A percentile compares a stretch with the other conserved stretches of the same genome.
These are phyloP conservation scores for Drosophila mayri DNA, from an alignment of 1,140 invertebrate genomes.

Conservation along the genomic window DNA sequence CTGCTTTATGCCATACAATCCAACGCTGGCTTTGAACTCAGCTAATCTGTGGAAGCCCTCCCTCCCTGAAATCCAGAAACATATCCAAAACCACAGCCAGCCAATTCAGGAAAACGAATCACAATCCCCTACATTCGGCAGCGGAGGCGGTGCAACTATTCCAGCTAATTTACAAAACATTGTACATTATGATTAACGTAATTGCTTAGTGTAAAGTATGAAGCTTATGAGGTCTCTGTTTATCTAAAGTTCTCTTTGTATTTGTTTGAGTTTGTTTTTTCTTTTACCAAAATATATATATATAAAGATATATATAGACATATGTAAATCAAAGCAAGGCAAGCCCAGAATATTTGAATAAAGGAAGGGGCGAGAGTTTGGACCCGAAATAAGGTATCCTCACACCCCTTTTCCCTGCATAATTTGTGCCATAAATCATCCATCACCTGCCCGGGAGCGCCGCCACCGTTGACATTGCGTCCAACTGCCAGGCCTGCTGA, in stretches of 20 bases:
- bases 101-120: conserved; percentile 13
- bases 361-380: conserved; percentile 33
- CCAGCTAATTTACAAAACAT: conserved; percentile 58
- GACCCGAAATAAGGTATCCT: not conserved
- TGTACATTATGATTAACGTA: conserved; percentile 71
- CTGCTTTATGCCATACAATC: conserved; percentile 97
- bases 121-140: conserved; percentile 16
- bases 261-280: conserved; percentile 52
- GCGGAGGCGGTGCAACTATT: conserved; percentile 50
- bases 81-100: conserved; percentile 56
- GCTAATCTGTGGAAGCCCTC: conserved; percentile 87
- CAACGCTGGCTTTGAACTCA: conserved; percentile 98
- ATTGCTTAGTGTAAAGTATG: conserved; percentile 70
- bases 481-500: conserved; percentile 49
- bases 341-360: conserved; percentile 32
- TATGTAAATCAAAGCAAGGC: conserved; percentile 55
- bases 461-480: conserved; percentile 14
- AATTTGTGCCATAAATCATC: conserved; percentile 12
- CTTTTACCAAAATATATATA: conserved; percentile 67
- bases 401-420: conserved; percentile 2
- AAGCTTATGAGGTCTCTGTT: conserved; percentile 78
- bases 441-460: not conserved
- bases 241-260: conserved; percentile 55
- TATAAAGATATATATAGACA: conserved; percentile 62
- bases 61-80: conserved; percentile 15